These are phyloP conservation scores for Leucozona laternaria DNA, from an alignment of 2,888 invertebrate species.

Conservation along the genomic window DNA sequence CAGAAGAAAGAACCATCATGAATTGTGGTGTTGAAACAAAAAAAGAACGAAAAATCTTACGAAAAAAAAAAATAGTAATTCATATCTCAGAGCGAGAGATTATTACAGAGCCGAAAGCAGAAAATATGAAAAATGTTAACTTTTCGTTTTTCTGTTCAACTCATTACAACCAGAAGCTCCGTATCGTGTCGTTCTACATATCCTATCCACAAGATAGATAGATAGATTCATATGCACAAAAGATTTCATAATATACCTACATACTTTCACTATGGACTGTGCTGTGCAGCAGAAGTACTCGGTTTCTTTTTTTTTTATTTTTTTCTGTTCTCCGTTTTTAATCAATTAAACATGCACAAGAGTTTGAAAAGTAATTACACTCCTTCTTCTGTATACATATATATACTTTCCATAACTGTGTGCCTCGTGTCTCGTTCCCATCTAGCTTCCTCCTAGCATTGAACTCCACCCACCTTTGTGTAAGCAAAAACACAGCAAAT, in stretches of 20 bases:
- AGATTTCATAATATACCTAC: conserved; percentile 4
- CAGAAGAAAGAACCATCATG: neutral
- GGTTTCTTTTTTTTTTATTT: neutral
- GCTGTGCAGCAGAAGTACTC: conserved; percentile 3
- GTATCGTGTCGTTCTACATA: conserved; percentile 42
- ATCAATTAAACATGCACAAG: conserved; percentile 74
- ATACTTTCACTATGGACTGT: conserved; percentile 14
- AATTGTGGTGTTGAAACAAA: neutral
- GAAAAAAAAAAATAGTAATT: neutral
- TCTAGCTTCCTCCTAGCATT: neutral
- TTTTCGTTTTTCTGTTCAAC: conserved; percentile 7
- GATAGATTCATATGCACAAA: neutral
- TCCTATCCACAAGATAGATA: neutral
- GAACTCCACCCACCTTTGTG: conserved; percentile 15
- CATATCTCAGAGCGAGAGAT: conserved; percentile 8
- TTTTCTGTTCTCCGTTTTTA: conserved; percentile 52
- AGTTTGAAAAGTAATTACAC: conserved; percentile 72
- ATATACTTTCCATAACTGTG: conserved; percentile 16
- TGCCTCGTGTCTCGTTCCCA: neutral
- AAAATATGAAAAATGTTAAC: conserved; percentile 24
- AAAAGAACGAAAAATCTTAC: neutral
- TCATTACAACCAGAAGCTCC: conserved; percentile 35
- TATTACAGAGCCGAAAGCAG: conserved; percentile 9
- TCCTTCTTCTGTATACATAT: conserved; percentile 22
- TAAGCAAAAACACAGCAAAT: conserved; percentile 30